phyloP scores from a whole-genome alignment of 2,113 vertebrate species.

The Smithornis capensis region DNA sequence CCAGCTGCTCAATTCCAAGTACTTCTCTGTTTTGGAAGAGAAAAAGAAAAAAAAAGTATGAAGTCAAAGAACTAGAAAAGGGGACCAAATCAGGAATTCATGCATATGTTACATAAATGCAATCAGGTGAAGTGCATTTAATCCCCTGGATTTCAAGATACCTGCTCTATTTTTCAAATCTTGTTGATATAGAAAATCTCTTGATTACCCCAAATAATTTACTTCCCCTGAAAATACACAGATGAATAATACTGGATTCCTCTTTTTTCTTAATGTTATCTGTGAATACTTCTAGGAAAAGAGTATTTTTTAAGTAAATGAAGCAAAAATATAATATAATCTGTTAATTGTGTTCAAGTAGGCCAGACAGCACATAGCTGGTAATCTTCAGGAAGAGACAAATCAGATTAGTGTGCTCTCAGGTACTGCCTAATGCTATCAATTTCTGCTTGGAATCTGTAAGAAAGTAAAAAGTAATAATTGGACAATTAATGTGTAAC shows the following conservation, averaged over 20 bases:
- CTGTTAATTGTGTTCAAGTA: neutral
- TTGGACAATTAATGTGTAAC: neutral
- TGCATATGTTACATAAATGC: conserved; percentile 31
- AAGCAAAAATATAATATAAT: neutral
- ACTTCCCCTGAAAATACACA: neutral
- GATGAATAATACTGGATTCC: neutral
- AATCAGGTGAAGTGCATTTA: conserved; percentile 35
- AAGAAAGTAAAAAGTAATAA: neutral
- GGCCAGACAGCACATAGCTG: neutral
- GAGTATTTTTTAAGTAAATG: neutral
- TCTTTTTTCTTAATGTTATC: neutral
- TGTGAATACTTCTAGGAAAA: neutral
- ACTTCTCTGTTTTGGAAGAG: neutral
- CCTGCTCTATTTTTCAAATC: conserved; percentile 7
- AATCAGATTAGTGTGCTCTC: neutral
- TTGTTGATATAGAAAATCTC: neutral
- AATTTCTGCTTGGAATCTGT: neutral
- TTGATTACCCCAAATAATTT: conserved; percentile 8
- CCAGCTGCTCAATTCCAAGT: neutral
- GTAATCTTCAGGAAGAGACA: neutral
- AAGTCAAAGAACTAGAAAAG: neutral
- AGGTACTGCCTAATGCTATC: neutral
- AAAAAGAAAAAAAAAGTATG: neutral
- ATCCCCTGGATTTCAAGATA: conserved; percentile 22
- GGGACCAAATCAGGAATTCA: neutral